Percentiles rank a stretch among this genome's conserved stretches.
Conservation (phyloP, 2,888 invertebrate species). For the Cremastobaeus sp. region DNA sequence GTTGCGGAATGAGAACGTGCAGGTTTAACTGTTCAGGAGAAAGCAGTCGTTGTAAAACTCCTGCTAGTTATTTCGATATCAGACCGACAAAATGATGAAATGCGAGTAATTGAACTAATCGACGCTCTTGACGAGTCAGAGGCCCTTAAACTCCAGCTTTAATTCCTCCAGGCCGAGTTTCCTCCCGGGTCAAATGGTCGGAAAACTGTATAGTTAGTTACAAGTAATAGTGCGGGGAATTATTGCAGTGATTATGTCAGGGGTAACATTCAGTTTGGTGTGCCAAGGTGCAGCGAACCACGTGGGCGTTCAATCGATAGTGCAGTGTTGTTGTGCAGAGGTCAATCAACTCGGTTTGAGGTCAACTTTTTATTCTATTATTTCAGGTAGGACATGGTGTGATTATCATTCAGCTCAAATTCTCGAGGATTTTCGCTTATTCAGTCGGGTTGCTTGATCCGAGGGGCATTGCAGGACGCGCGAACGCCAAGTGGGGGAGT, state of each 20-base stretch:
- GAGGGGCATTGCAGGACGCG: too few relatives aligned
- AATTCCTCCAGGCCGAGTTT: too few relatives aligned
- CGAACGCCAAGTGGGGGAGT: conserved; percentile 7
- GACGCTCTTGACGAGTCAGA: too few relatives aligned
- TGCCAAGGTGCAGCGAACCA: conserved; percentile 74
- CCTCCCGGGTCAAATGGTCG: too few relatives aligned
- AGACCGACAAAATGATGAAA: too few relatives aligned
- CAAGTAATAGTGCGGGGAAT: conserved; percentile 33
- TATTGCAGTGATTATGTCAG: conserved; percentile 48
- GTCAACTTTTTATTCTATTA: conserved; percentile 71
- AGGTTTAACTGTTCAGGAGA: conserved; percentile 29
- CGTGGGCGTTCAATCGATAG: conserved; percentile 76
- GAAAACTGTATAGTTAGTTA: too few relatives aligned
- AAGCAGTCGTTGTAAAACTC: too few relatives aligned
- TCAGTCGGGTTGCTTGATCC: too few relatives aligned
- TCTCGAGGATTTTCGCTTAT: neutral
- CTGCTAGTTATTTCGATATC: too few relatives aligned
- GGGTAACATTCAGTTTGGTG: conserved; percentile 67
- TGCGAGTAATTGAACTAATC: too few relatives aligned
- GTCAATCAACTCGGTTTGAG: conserved; percentile 75
- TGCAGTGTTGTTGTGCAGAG: conserved; percentile 76
- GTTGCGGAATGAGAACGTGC: conserved; percentile 46
- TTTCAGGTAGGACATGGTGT: conserved; percentile 39
- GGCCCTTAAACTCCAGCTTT: too few relatives aligned
- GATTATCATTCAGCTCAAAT: neutral